Conservation (phyloP, 2,888 invertebrate genomes). For the Himalopsyche kuldschensis region DNA sequence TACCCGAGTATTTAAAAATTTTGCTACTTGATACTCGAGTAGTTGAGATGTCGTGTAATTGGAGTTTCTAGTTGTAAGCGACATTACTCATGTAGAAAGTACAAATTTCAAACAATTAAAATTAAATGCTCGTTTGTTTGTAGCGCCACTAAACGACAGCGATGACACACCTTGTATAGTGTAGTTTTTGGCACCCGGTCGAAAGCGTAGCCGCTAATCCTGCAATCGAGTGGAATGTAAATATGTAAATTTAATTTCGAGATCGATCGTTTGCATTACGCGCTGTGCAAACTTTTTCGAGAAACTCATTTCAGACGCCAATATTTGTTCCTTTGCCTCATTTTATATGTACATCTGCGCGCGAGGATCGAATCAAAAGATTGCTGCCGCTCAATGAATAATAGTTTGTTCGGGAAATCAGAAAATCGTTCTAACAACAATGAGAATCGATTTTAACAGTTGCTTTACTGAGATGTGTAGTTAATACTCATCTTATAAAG, state of each 20-base stretch:
- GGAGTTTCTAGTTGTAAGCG: too few species aligned
- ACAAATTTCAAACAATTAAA: too few species aligned
- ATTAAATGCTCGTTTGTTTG: neutral
- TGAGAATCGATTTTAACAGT: too few species aligned
- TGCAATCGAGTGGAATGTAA: neutral
- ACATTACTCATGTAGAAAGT: too few species aligned
- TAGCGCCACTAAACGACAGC: neutral
- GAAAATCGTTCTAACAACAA: too few species aligned
- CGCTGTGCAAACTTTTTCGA: neutral
- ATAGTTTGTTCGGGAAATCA: too few species aligned
- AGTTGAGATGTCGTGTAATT: too few species aligned
- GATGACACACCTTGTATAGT: neutral
- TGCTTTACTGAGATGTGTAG: too few species aligned
- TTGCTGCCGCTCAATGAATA: neutral
- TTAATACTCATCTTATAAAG: too few species aligned
- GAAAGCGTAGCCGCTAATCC: neutral
- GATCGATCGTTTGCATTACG: neutral
- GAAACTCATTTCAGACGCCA: neutral
- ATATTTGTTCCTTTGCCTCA: neutral
- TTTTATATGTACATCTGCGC: neutral
- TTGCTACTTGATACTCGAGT: too few species aligned
- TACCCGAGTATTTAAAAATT: too few species aligned
- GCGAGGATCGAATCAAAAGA: neutral
- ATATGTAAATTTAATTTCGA: neutral
- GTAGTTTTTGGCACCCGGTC: neutral